Evolutionary conservation across 2,888 invertebrate genomes (phyloP).

Genomic region (Scrobipalpa atriplicella): DNA sequence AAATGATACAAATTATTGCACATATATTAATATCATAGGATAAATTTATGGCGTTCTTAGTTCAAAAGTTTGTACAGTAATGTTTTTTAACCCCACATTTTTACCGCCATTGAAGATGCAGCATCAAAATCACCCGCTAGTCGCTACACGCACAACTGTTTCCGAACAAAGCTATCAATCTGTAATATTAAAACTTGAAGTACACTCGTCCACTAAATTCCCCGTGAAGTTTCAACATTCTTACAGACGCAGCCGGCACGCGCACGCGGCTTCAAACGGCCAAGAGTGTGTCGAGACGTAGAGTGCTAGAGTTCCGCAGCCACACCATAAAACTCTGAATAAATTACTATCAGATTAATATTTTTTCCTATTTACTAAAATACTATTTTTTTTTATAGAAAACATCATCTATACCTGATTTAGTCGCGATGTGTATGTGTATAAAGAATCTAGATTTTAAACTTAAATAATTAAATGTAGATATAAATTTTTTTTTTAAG

Average conservation of each 20-base stretch:
- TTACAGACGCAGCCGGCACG: slow-evolving; percentile 73
- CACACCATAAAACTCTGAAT: not conserved
- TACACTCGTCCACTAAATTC: slow-evolving; percentile 6
- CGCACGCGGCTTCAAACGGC: slow-evolving; percentile 52
- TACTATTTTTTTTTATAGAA: not conserved
- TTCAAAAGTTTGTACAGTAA: too few relatives aligned
- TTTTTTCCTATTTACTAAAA: not conserved
- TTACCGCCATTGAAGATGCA: too few relatives aligned
- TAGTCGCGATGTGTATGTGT: too few relatives aligned
- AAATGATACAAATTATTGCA: too few relatives aligned
- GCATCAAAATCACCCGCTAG: not conserved
- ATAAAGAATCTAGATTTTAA: too few relatives aligned
- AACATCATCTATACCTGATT: too few relatives aligned
- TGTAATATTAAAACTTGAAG: slow-evolving; percentile 12
- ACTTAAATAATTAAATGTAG: too few relatives aligned
- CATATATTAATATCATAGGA: too few relatives aligned
- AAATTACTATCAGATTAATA: not conserved
- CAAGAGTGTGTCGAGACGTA: not conserved
- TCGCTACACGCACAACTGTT: not conserved
- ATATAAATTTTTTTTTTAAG: too few relatives aligned
- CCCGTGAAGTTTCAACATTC: slow-evolving; percentile 41
- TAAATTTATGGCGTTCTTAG: too few relatives aligned
- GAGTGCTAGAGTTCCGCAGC: not conserved
- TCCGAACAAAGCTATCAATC: slow-evolving; percentile 27
- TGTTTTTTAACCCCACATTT: too few relatives aligned